Conservation (phyloP, 2,888 invertebrate genomes). For the Amaurobius ferox region DNA sequence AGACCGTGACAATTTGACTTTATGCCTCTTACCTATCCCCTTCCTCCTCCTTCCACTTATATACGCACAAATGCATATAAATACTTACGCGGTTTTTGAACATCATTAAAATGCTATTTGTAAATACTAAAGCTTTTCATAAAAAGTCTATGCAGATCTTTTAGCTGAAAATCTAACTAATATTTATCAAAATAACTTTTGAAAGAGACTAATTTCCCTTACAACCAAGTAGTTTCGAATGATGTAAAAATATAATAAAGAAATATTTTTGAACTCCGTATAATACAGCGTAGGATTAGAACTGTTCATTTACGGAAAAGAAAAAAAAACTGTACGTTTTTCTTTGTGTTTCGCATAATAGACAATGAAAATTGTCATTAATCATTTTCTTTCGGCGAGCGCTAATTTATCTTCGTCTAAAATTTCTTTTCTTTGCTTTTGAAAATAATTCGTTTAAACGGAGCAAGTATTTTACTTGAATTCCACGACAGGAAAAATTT, state of each 20-base stretch:
- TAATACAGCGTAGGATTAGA: conserved; percentile 10
- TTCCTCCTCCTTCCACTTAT: too few relatives aligned
- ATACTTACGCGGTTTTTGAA: too few relatives aligned
- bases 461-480: conserved; percentile 3
- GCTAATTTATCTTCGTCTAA: conserved; percentile 25
- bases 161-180: background rate
- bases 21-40: too few relatives aligned
- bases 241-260: conserved; percentile 18
- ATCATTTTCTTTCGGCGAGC: conserved; percentile 18
- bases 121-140: background rate
- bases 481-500: conserved; percentile 4
- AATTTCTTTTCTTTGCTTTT: conserved; percentile 20
- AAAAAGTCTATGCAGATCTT: background rate
- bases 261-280: conserved; percentile 11
- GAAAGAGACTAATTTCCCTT: conserved; percentile 12
- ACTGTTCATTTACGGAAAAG: conserved; percentile 17
- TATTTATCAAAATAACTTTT: conserved; percentile 18
- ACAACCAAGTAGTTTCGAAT: conserved; percentile 13
- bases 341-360: conserved; percentile 27
- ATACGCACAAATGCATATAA: too few relatives aligned
- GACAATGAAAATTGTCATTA: conserved; percentile 20
- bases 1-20: too few relatives aligned
- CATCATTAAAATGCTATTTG: background rate
- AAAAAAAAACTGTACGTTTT: background rate
- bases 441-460: conserved; percentile 18